A percentile compares a stretch with the other conserved stretches of the same genome.
Conservation (phyloP, 2,888 invertebrate species). For the Ctenicera cuprea region DNA sequence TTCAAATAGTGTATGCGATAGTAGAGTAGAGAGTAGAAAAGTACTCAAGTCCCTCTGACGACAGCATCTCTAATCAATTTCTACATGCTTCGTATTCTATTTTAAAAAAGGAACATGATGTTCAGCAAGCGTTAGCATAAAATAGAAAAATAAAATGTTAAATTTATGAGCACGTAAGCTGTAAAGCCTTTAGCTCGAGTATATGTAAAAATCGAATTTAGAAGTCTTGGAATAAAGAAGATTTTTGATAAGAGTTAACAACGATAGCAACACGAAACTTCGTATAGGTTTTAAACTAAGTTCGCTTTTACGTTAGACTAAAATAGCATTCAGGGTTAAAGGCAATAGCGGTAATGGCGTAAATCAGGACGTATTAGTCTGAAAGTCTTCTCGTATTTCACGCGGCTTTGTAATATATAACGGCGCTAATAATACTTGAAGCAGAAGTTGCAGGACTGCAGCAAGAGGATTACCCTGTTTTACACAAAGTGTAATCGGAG, state of each 20-base stretch:
- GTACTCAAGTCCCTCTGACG: neutral
- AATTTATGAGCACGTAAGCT: too few relatives aligned
- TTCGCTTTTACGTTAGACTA: neutral
- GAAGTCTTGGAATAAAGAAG: too few relatives aligned
- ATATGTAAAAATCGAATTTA: neutral
- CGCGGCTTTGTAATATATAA: conserved; percentile 4
- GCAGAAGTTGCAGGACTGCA: conserved; percentile 8
- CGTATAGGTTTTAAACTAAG: conserved; percentile 1
- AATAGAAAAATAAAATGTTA: too few relatives aligned
- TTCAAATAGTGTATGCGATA: neutral
- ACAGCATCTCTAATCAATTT: too few relatives aligned
- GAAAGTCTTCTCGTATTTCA: conserved; percentile 21
- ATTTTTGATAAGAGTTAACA: neutral
- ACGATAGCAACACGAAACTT: conserved; percentile 15
- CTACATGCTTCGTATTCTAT: too few relatives aligned
- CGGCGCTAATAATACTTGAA: conserved; percentile 11
- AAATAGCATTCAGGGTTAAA: conserved; percentile 1
- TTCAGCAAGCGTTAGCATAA: too few relatives aligned
- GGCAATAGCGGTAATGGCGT: conserved; percentile 12
- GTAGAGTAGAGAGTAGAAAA: neutral
- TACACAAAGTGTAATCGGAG: neutral
- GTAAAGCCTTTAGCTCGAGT: neutral
- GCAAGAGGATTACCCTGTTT: conserved; percentile 6
- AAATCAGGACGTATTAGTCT: conserved; percentile 22
- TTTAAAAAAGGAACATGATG: too few relatives aligned